phyloP scores from a whole-genome alignment of 2,888 invertebrate genomes.

The Halictus quadricinctus region DNA sequence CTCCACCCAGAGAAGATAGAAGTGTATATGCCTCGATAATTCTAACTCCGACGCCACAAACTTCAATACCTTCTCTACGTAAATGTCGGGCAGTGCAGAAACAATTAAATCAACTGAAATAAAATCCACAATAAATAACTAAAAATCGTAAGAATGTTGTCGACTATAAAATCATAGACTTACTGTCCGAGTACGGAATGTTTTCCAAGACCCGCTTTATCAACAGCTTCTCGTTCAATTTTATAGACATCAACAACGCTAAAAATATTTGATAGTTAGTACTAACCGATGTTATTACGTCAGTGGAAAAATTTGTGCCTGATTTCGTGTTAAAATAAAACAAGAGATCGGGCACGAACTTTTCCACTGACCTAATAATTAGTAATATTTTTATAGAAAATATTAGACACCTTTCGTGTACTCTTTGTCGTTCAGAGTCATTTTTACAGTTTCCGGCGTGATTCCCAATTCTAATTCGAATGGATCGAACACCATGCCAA shows the following conservation, averaged over 20 bases:
- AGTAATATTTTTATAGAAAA: background rate
- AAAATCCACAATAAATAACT: constrained; percentile 33
- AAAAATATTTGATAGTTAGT: constrained; percentile 66
- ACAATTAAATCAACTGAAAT: constrained; percentile 90
- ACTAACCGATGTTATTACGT: background rate
- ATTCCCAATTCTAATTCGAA: constrained; percentile 93
- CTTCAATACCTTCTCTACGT: constrained; percentile 89
- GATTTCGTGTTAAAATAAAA: no score
- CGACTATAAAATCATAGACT: constrained; percentile 75
- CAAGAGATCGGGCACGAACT: background rate
- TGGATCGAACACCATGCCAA: constrained; percentile 94
- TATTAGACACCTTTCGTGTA: constrained; percentile 85
- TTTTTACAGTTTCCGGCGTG: constrained; percentile 89
- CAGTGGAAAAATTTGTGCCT: no score
- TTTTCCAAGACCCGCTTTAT: constrained; percentile 92
- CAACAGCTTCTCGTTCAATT: constrained; percentile 90
- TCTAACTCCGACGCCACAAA: constrained; percentile 90
- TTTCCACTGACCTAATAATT: background rate
- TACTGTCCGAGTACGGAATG: constrained; percentile 90
- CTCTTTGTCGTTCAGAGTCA: constrained; percentile 84
- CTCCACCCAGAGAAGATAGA: constrained; percentile 92
- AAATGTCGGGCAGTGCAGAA: constrained; percentile 88
- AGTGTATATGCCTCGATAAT: constrained; percentile 92
- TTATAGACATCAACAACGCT: constrained; percentile 93
- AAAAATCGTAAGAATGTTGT: background rate